These are phyloP conservation scores for Hyles lineata DNA, from an alignment of 2,888 invertebrate species.

Conservation along the genomic window DNA sequence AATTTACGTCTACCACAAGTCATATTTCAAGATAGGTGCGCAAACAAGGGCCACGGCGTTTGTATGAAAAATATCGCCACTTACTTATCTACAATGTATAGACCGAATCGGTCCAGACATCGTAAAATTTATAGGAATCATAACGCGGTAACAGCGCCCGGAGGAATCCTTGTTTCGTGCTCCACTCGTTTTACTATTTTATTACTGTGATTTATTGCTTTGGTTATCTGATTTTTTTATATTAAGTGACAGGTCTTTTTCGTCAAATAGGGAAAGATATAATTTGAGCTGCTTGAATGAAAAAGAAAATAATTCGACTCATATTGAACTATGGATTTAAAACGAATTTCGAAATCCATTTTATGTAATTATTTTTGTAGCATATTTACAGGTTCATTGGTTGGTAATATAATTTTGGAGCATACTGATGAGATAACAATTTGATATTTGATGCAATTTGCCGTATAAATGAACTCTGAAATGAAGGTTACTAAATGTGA, in stretches of 20 bases:
- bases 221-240: not conserved
- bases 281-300: not conserved
- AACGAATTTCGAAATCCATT: not conserved
- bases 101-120: conserved; percentile 58
- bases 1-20: not conserved
- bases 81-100: conserved; percentile 49
- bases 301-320: too few species aligned
- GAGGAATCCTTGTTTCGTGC: conserved; percentile 43
- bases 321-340: not conserved
- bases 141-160: conserved; percentile 58
- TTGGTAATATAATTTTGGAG: too few species aligned
- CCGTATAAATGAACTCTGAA: too few species aligned
- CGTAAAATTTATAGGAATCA: conserved; percentile 66
- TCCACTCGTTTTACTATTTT: conserved; percentile 16
- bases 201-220: conserved; percentile 15
- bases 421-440: too few species aligned
- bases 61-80: conserved; percentile 47
- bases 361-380: too few species aligned
- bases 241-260: not conserved
- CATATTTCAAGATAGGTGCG: not conserved
- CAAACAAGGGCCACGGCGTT: conserved; percentile 10
- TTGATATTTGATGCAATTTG: too few species aligned
- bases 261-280: not conserved
- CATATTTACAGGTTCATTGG: too few species aligned
- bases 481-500: too few species aligned